Evolutionary conservation across 92 coral and sea anemone species (phyloP).

Genomic region (Umimayanthus chanpuru): DNA sequence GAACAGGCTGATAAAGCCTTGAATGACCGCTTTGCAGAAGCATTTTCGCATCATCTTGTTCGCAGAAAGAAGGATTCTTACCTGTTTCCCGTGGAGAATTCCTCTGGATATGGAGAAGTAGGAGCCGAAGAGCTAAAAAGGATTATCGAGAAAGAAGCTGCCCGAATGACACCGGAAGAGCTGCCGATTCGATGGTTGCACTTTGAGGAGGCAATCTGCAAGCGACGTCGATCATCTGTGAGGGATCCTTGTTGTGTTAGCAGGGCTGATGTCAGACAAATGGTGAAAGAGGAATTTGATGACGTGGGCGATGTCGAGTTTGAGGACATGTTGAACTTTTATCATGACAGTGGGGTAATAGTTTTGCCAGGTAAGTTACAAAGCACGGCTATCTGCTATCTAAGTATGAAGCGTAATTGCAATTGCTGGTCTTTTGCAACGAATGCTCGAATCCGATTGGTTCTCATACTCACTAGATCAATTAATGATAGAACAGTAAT

Average conservation of each 20-base stretch:
- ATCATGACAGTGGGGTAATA: slow-evolving; percentile 74
- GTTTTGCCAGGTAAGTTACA: slow-evolving; percentile 62
- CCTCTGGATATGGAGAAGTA: slow-evolving; percentile 38
- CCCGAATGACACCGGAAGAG: slow-evolving; percentile 44
- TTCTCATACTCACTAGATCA: no score
- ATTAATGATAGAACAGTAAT: no score
- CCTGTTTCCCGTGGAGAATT: slow-evolving; percentile 68
- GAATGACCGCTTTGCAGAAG: slow-evolving; percentile 30
- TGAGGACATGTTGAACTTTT: slow-evolving; percentile 67
- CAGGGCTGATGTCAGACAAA: slow-evolving; percentile 28
- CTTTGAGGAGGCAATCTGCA: slow-evolving; percentile 69
- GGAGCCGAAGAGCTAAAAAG: slow-evolving; percentile 49
- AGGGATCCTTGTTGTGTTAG: slow-evolving; percentile 47
- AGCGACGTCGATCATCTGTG: slow-evolving; percentile 37
- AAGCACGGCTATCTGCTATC: background rate
- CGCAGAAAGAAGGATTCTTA: slow-evolving; percentile 40
- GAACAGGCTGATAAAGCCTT: slow-evolving; percentile 33
- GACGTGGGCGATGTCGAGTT: slow-evolving; percentile 51
- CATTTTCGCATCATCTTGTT: slow-evolving; percentile 69
- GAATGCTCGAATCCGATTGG: no score
- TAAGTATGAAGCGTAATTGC: background rate
- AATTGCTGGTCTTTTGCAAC: background rate
- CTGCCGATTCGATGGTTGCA: slow-evolving; percentile 73
- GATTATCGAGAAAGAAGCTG: slow-evolving; percentile 59
- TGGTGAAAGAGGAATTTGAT: slow-evolving; percentile 30